These are phyloP conservation scores for Pogonognathellus flavescens DNA, from an alignment of 1,140 invertebrate genomes.

Conservation along the genomic window DNA sequence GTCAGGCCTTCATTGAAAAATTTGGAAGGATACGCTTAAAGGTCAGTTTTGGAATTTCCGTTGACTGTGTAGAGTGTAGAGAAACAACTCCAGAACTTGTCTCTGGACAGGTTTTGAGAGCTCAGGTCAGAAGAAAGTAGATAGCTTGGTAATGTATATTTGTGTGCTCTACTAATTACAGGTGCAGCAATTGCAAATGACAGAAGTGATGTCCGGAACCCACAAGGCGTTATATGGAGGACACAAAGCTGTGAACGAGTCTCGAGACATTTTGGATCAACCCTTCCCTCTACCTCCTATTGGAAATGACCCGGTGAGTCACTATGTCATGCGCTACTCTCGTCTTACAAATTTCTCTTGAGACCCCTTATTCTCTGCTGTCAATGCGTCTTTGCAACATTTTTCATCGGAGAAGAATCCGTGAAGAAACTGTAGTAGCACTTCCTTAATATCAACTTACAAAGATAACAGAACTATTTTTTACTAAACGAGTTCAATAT, in stretches of 20 bases:
- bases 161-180: constrained; percentile 31
- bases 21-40: constrained; percentile 23
- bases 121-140: not conserved
- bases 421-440: too few species aligned
- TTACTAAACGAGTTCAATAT: too few species aligned
- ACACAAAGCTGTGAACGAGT: constrained; percentile 61
- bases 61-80: constrained; percentile 1
- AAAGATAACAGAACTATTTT: too few species aligned
- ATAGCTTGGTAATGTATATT: not conserved
- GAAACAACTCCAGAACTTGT: not conserved
- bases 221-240: constrained; percentile 62
- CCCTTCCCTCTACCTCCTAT: constrained; percentile 65
- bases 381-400: constrained; percentile 4
- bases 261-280: constrained; percentile 62
- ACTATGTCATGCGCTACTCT: constrained; percentile 63
- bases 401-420: too few species aligned
- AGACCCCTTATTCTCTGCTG: constrained; percentile 1
- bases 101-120: not conserved
- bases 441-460: too few species aligned
- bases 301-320: constrained; percentile 65
- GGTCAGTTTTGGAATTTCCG: not conserved
- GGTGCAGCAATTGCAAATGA: constrained; percentile 64
- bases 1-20: constrained; percentile 37
- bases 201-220: constrained; percentile 59
- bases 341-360: constrained; percentile 63